Conservation (phyloP, 2,888 invertebrate genomes). For the Ichneumoninae sp. region DNA sequence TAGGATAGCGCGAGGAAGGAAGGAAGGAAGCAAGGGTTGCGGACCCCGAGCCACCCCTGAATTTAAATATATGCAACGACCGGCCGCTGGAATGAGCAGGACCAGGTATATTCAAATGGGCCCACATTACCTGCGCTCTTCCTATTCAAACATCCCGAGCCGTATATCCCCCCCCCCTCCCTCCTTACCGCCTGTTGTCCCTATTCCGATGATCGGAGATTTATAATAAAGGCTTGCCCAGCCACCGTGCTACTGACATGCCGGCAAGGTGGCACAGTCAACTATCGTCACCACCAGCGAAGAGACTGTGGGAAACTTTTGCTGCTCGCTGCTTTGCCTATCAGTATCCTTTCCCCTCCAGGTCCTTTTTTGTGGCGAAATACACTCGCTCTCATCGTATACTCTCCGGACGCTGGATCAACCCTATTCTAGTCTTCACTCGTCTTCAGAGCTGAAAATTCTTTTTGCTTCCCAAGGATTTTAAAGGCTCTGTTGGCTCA, state of each 20-base stretch:
- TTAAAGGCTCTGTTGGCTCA: conserved; percentile 52
- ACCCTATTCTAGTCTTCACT: conserved; percentile 32
- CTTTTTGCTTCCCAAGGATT: conserved; percentile 62
- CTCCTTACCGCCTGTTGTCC: conserved; percentile 46
- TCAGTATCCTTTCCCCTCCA: conserved; percentile 66
- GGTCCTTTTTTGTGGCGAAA: conserved; percentile 18
- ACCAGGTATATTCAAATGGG: conserved; percentile 83
- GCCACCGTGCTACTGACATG: conserved; percentile 60
- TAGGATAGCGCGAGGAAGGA: conserved; percentile 43
- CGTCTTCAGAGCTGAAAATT: conserved; percentile 55
- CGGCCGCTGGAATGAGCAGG: conserved; percentile 70
- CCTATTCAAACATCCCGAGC: conserved; percentile 82
- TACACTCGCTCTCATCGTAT: not conserved
- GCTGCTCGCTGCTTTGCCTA: conserved; percentile 78
- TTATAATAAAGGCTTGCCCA: conserved; percentile 81
- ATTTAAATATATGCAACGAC: conserved; percentile 83
- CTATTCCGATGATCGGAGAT: conserved; percentile 81
- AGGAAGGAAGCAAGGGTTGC: conserved; percentile 59
- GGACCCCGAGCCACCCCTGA: conserved; percentile 76
- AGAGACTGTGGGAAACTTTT: conserved; percentile 80
- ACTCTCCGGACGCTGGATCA: conserved; percentile 18
- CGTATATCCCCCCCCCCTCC: conserved; percentile 64
- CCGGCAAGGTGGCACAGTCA: conserved; percentile 65
- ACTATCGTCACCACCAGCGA: conserved; percentile 75
- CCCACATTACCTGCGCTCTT: conserved; percentile 83